Evolutionary conservation across 2,113 vertebrate genomes (phyloP).

Genomic region (Pungitius pungitius): DNA sequence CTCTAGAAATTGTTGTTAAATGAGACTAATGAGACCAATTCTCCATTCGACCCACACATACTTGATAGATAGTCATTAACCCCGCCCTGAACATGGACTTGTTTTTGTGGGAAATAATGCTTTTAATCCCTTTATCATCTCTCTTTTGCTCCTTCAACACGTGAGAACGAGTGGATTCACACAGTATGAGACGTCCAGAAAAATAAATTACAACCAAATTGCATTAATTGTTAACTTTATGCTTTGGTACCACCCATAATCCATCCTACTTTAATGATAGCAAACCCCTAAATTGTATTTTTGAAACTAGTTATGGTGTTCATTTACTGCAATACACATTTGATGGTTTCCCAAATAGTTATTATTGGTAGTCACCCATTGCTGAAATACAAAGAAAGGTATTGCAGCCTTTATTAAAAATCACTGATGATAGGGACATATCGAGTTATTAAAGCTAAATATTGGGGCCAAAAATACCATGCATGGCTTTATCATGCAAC

Average conservation of each 20-base stretch:
- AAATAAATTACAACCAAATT: too few species aligned
- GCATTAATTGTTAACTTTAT: neutral
- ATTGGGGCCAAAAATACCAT: neutral
- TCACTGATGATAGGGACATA: neutral
- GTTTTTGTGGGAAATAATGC: neutral
- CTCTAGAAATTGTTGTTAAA: neutral
- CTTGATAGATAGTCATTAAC: neutral
- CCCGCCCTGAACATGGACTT: neutral
- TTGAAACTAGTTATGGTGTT: neutral
- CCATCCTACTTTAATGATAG: neutral
- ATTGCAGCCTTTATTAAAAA: neutral
- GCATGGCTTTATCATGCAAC: neutral
- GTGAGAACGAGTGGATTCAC: neutral
- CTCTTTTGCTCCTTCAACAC: neutral
- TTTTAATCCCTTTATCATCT: neutral
- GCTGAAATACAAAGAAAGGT: neutral
- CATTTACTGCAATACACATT: neutral
- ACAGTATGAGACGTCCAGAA: neutral
- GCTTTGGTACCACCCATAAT: neutral
- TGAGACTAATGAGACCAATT: neutral
- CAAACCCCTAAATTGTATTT: neutral
- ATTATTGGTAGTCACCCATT: neutral
- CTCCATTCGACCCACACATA: neutral
- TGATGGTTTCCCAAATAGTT: too few species aligned
- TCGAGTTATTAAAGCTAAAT: neutral